Evolutionary conservation across 2,888 invertebrate species (phyloP), one percentile per base, ranked within the genome.

Genomic region (Capitulum mitella): DNA sequence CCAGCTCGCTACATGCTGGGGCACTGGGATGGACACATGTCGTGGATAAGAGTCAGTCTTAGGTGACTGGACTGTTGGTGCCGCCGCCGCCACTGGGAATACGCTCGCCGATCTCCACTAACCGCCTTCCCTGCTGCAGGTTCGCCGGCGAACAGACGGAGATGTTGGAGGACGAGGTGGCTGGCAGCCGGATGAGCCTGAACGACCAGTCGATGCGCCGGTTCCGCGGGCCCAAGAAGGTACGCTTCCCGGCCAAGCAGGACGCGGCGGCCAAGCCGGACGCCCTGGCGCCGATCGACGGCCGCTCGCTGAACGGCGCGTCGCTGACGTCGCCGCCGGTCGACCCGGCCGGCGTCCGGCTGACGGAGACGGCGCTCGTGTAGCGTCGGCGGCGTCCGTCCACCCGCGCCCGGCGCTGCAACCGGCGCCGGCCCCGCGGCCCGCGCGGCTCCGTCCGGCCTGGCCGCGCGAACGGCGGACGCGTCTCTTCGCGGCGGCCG

Each of bases 121-220:
- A 80, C 81, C 12, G 61, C 10, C 82, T 87, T 87, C 87, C 87
- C 78, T 87, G 87, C 83, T 87, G 87, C 51, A 86, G 86, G 83
- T 88, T 88, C 84, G 87, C 87, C 48, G 86, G 85, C 80, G 83
- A 84, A 77, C 87, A 88, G 82, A 85, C 85, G 64, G 87, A 87
- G 81, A 80, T 83, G 74, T 75, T 82, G 19, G 84, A 84, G 81
- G 83, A 84, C 34, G 78, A 58, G 61, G 48, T 78, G 40, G 61
- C 51, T 16, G 61, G 61, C 61, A 43, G 58, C 29, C 34, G 37
- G 1, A 43, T 78, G n/a, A 64, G 61, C n/a, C 70, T 70, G 37
- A 70, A 70, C 70, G 70, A 70, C 70, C 70, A 70, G 70, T 70
- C 70, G 70, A 70, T 26, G 70, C 70, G 70, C 1, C 70, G 70